Evolutionary conservation across 1,140 invertebrate species (phyloP), one percentile per base, ranked within the genome.

Genomic region (Drosophila baimaii): DNA sequence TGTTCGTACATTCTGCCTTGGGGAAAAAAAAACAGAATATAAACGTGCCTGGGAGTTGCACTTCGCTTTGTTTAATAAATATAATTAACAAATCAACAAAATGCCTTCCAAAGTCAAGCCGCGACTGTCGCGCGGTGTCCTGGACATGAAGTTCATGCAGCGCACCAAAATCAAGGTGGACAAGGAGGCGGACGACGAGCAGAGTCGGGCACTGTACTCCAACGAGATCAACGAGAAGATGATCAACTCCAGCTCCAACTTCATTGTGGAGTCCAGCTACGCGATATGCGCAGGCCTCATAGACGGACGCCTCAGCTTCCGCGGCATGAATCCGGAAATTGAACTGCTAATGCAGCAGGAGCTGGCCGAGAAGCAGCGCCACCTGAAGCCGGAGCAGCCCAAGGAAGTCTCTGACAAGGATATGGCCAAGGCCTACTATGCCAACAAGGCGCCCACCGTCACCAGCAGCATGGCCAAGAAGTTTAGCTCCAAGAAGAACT

Each of bases 121-220:
- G 9, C 92, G 93, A 43, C 89, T 96, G 33, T 96, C 95, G 0
- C 96, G 95, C 85, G 93, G 94, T 12, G 94, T 96, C 54, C 88
- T 96, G 69, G 94, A 96, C 65, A 96, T 96, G 95, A 96, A 96
- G 94, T 98, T 98, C 92, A 98, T 98, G 97, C 96, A 97, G 92
- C 95, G 95, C 85, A 97, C 96, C 35, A 98, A 97, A 92, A 95
- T 97, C 46, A 95, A 96, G 89, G 94, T 96, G 13, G 95, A 96
- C 76, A 95, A 95, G 85, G 95, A 97, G 92, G 86, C 94, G 44
- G 95, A 95, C 92, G 95, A 96, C 90, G 94, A 95, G 95, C 93
- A 95, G 94, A 72, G 94, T 94, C 92, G 93, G 92, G 88, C 83
- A 15, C 51, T 91, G 31, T 95, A 96, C 91, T 94, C 94, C 39